Percentiles rank a stretch among this genome's conserved stretches.
Conservation (phyloP, 2,797 vertebrate species). For the Hydrophis major region DNA sequence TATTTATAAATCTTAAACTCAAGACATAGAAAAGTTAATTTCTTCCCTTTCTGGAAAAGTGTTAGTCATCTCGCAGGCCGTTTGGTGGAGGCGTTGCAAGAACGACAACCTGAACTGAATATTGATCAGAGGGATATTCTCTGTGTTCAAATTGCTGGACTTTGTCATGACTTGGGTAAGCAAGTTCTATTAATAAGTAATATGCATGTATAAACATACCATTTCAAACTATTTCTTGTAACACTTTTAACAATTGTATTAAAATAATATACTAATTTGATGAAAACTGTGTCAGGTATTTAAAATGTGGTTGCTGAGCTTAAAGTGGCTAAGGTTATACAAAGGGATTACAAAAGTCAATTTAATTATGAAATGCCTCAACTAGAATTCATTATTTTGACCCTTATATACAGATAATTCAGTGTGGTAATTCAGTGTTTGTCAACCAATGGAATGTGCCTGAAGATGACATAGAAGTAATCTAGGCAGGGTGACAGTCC, state of each 20-base stretch:
- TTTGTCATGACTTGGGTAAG: slow-evolving; percentile 95
- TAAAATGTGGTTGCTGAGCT: background rate
- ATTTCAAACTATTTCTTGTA: background rate
- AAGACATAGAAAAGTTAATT: background rate
- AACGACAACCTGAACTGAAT: slow-evolving; percentile 83
- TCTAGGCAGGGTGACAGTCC: background rate
- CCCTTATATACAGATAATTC: background rate
- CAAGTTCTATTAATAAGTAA: background rate
- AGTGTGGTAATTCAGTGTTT: background rate
- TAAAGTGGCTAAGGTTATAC: background rate
- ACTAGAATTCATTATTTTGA: background rate
- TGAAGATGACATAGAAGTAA: background rate
- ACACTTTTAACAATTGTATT: background rate
- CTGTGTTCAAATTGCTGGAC: slow-evolving; percentile 94
- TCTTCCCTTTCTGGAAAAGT: slow-evolving; percentile 64
- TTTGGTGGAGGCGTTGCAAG: slow-evolving; percentile 78
- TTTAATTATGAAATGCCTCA: background rate
- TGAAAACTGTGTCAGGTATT: background rate
- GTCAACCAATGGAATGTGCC: background rate
- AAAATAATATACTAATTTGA: background rate
- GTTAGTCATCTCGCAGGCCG: slow-evolving; percentile 87
- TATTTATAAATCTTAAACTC: background rate
- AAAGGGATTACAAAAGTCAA: background rate
- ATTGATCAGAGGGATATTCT: slow-evolving; percentile 85
- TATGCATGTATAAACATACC: background rate